These are phyloP conservation scores for Strix aluco DNA, from an alignment of 2,113 vertebrate species.

Conservation along the genomic window DNA sequence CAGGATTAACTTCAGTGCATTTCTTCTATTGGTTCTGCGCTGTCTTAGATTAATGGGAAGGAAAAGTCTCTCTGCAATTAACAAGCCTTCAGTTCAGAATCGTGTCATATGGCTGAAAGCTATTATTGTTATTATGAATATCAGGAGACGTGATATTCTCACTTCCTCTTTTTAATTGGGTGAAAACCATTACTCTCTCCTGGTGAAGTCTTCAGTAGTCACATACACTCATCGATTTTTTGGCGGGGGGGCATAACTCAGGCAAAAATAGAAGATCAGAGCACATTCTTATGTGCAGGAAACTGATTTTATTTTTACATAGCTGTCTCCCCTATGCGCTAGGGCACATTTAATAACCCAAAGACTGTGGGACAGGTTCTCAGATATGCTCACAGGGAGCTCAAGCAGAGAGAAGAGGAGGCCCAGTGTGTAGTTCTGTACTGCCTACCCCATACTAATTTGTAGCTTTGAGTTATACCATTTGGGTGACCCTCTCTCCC, in stretches of 20 bases:
- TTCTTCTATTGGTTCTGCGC: background rate
- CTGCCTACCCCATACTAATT: background rate
- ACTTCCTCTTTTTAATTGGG: slow-evolving; percentile 34
- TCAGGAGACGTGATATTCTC: background rate
- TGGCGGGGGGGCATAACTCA: background rate
- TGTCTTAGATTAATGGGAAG: slow-evolving; percentile 16
- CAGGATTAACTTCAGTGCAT: background rate
- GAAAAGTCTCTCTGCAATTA: slow-evolving; percentile 19
- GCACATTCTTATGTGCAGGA: background rate
- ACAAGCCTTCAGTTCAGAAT: slow-evolving; percentile 27
- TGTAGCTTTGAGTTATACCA: background rate
- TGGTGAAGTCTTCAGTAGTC: background rate
- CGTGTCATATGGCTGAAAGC: slow-evolving; percentile 4
- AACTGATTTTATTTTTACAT: background rate
- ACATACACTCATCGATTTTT: background rate
- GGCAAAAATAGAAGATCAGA: slow-evolving; percentile 5
- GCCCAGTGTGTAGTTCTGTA: background rate
- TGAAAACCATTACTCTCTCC: background rate
- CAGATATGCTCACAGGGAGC: background rate
- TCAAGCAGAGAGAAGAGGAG: background rate
- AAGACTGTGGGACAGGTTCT: background rate
- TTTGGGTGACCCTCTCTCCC: background rate
- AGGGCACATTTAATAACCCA: background rate
- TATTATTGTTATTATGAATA: slow-evolving; percentile 38
- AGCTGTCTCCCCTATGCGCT: background rate